Conservation (phyloP, 2,888 invertebrate genomes). For the Pimpla rufipes region DNA sequence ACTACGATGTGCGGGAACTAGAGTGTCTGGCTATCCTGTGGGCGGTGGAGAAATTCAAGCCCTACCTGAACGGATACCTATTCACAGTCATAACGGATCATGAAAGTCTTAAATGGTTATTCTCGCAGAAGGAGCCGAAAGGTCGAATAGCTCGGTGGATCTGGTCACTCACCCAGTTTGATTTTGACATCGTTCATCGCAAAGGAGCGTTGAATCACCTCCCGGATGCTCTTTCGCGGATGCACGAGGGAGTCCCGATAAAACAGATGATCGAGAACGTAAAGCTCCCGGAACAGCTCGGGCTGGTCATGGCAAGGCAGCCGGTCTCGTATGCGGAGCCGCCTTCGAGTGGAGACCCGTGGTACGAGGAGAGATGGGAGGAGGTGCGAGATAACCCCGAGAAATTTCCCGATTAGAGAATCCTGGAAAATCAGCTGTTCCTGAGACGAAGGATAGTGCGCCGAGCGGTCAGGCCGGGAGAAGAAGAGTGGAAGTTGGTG, state of each 20-base stretch:
- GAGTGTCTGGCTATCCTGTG: constrained; percentile 72
- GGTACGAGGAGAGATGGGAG: not conserved
- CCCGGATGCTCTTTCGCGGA: too few relatives aligned
- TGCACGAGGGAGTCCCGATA: too few relatives aligned
- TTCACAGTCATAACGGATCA: constrained; percentile 75
- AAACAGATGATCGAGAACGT: too few relatives aligned
- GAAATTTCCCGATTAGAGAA: not conserved
- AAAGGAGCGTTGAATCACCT: constrained; percentile 27
- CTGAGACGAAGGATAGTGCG: not conserved
- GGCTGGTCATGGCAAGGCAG: too few relatives aligned
- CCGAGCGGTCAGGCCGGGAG: too few relatives aligned
- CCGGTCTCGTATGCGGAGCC: too few relatives aligned
- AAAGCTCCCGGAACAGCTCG: too few relatives aligned
- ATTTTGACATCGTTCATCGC: not conserved
- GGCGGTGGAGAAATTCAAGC: constrained; percentile 68
- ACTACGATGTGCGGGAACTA: constrained; percentile 62
- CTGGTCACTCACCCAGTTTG: constrained; percentile 14
- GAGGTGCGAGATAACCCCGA: not conserved
- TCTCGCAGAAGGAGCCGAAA: constrained; percentile 68
- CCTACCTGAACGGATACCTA: constrained; percentile 69
- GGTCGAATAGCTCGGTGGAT: constrained; percentile 44
- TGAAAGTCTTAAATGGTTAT: constrained; percentile 69
- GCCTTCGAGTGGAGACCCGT: not conserved
- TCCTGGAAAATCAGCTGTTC: not conserved
- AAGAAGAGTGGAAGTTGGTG: constrained; percentile 68